Percentiles rank a stretch among this genome's conserved stretches.
Evolutionary conservation across 2,797 vertebrate genomes (phyloP).

Genomic region (Mareca penelope): DNA sequence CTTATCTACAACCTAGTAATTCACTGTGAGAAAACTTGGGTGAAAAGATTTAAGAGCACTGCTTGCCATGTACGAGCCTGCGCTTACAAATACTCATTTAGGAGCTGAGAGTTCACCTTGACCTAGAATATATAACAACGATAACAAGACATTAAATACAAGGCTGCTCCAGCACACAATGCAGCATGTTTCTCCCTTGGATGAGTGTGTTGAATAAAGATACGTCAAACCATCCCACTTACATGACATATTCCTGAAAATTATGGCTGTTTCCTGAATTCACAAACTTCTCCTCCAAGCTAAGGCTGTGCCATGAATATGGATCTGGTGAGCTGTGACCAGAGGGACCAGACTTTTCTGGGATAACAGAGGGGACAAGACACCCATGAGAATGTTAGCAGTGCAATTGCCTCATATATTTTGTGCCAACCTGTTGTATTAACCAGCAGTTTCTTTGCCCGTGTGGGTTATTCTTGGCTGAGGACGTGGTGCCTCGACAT

Average conservation of each 20-base stretch:
- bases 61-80: not conserved
- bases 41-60: slow-evolving; percentile 70
- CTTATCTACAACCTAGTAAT: slow-evolving; percentile 63
- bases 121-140: slow-evolving; percentile 56
- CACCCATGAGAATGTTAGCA: rapidly evolving
- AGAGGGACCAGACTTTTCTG: not conserved
- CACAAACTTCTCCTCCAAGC: not conserved
- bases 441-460: not conserved
- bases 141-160: slow-evolving; percentile 53
- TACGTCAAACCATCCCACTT: not conserved
- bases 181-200: not conserved
- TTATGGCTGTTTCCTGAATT: not conserved
- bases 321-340: not conserved
- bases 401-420: rapidly evolving
- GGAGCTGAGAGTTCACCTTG: slow-evolving; percentile 71
- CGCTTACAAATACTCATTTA: slow-evolving; percentile 57
- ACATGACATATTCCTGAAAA: not conserved
- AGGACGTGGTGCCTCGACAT: not conserved
- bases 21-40: slow-evolving; percentile 39
- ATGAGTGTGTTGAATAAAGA: slow-evolving; percentile 41
- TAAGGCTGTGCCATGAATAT: rapidly evolving
- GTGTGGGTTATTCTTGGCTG: not conserved
- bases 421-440: not conserved
- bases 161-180: not conserved
- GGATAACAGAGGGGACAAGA: not conserved